Evolutionary conservation across 2,888 invertebrate genomes (phyloP).

Genomic region (Amphipyra berbera): DNA sequence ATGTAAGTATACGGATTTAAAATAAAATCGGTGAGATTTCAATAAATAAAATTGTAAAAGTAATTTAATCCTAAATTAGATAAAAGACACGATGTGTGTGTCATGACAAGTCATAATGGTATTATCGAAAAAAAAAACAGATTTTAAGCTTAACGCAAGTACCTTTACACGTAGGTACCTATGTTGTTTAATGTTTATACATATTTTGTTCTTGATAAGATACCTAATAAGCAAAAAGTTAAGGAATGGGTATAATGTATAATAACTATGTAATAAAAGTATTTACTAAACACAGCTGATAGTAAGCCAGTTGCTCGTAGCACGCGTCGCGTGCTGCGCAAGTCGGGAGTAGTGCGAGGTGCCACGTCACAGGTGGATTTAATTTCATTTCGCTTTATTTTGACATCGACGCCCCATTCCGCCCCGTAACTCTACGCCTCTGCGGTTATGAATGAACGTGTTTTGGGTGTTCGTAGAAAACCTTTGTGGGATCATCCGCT

Average conservation of each 20-base stretch:
- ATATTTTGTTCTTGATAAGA: constrained; percentile 47
- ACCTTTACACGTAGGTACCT: constrained; percentile 17
- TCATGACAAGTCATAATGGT: too few species aligned
- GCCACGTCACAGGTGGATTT: constrained; percentile 66
- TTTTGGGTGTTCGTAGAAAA: constrained; percentile 78
- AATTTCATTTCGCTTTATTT: constrained; percentile 73
- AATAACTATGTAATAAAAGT: constrained; percentile 34
- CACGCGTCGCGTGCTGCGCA: constrained; percentile 46
- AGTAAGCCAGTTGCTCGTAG: constrained; percentile 35
- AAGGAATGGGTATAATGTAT: constrained; percentile 32
- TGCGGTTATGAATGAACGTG: constrained; percentile 79
- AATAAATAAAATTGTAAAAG: too few species aligned
- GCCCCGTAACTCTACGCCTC: constrained; percentile 67
- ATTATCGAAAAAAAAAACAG: too few species aligned
- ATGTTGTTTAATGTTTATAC: too few species aligned
- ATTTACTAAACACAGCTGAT: constrained; percentile 49
- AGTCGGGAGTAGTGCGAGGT: constrained; percentile 27
- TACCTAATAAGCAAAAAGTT: constrained; percentile 40
- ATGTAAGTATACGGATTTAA: too few species aligned
- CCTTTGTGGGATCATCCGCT: constrained; percentile 70
- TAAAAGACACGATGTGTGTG: too few species aligned
- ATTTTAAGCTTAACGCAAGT: constrained; percentile 7
- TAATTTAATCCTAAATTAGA: too few species aligned
- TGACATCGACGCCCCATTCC: constrained; percentile 70
- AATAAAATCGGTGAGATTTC: too few species aligned